A percentile compares a stretch with the other conserved stretches of the same genome.
phyloP scores from a whole-genome alignment of 2,888 invertebrate genomes.

The Thelaira solivaga region DNA sequence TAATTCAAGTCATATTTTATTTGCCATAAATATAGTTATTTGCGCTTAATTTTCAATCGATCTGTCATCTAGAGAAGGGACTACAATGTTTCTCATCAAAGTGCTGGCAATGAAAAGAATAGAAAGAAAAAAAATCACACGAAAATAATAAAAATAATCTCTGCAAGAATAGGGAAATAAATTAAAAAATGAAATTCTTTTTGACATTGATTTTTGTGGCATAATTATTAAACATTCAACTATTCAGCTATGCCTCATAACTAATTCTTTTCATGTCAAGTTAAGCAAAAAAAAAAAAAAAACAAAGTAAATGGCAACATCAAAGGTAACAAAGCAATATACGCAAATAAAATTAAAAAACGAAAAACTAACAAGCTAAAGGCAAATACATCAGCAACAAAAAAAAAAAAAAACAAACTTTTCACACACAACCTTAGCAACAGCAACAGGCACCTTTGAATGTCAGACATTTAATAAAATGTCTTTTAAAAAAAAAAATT shows the following conservation, averaged over 20 bases:
- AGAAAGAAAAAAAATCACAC: neutral
- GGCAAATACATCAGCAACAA: constrained; percentile 1
- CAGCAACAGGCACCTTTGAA: neutral
- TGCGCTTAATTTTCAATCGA: no score
- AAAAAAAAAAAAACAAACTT: neutral
- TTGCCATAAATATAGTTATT: no score
- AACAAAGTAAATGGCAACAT: constrained; percentile 4
- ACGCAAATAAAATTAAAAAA: constrained; percentile 16
- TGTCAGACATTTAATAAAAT: constrained; percentile 49
- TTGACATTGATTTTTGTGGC: constrained; percentile 32
- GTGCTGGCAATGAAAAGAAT: no score
- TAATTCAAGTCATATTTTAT: no score
- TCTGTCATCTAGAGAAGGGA: no score
- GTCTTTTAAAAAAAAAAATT: constrained; percentile 26
- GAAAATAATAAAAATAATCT: neutral
- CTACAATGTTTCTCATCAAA: no score
- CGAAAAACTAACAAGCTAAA: constrained; percentile 35
- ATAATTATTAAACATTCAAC: constrained; percentile 35
- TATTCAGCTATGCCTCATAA: constrained; percentile 15
- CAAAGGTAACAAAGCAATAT: neutral
- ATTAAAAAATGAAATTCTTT: neutral
- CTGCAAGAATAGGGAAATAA: neutral
- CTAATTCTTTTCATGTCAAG: constrained; percentile 25
- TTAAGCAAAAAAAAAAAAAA: constrained; percentile 24
- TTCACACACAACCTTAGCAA: neutral